Evolutionary conservation across 2,888 invertebrate genomes (phyloP), one percentile per base, ranked within the genome.

Genomic region (Cerceris rybyensis): DNA sequence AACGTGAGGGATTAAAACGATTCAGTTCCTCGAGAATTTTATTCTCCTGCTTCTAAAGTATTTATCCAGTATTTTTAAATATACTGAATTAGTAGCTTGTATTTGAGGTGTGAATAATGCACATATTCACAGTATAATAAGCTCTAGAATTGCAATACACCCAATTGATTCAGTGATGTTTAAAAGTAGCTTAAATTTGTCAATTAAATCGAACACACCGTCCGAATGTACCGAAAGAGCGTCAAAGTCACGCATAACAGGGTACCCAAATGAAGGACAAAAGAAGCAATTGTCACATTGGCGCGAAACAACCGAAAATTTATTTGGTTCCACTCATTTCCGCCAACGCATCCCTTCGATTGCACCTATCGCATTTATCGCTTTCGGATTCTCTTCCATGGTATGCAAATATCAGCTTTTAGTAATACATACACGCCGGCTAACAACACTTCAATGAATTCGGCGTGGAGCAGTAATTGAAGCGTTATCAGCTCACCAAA

Each of bases 401-500:
- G 7, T 49, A 63, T 43, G 39, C 46, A 55, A 60, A 42, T 46
- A n/a, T 55, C 16, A 17, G 60, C 60, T 65, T 66, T 70, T 28
- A 43, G 41, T n/a, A 39, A 61, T 54, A 49, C 39, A 28, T 13
- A 55, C 14, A 43, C 39, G 41, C 54, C 14, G 61, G 39, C 55
- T n/a, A 46, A 60, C 68, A 43, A 63, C 58, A 60, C 61, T 67
- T 57, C 16, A 41, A 43, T 50, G 60, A 64, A 54, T 61, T 61
- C 54, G 60, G 41, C 41, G 54, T 59, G 28, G 50, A 70, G 66
- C 61, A 57, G 68, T 78, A 75, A 77, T 80, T 70, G 75, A 77
- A 69, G 59, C 69, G 84, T 77, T 78, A 75, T 74, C 77, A 54
- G 67, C 50, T 50, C 41, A 58, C 54, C 57, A 64, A 74, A 83